phyloP scores from a whole-genome alignment of 2,113 vertebrate species.

The Pomatostomus ruficeps region DNA sequence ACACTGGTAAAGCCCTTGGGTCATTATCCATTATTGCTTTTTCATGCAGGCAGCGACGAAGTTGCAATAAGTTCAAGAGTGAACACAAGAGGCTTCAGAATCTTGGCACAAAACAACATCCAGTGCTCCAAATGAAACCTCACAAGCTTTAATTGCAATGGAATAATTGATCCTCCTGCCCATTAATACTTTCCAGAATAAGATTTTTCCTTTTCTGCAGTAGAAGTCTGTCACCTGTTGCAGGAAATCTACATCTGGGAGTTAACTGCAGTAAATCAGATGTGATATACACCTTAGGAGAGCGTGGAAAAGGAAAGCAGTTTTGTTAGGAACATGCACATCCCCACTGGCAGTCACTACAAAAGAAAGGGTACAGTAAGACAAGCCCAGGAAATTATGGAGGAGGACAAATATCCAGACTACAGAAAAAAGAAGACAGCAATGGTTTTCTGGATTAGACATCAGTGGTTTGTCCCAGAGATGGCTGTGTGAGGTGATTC shows the following conservation, averaged over 20 bases:
- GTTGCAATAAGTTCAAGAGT: neutral
- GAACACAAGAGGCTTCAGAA: accelerated
- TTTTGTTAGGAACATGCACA: neutral
- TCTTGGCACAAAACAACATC: neutral
- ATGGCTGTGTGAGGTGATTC: neutral
- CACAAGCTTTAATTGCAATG: neutral
- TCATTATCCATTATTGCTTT: neutral
- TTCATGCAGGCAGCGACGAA: neutral
- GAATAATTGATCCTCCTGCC: neutral
- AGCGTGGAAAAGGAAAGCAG: neutral
- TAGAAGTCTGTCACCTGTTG: neutral
- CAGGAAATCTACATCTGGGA: neutral
- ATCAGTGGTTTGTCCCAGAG: neutral
- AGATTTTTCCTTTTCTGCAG: neutral
- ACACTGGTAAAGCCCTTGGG: neutral
- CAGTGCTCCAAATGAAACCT: neutral
- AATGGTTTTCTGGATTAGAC: neutral
- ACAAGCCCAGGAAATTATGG: neutral
- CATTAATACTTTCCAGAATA: neutral
- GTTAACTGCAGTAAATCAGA: neutral
- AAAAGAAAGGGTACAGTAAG: neutral
- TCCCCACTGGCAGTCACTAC: neutral
- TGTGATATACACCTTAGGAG: neutral
- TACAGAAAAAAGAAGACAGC: neutral
- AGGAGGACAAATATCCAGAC: neutral